Percentiles rank a stretch among this genome's conserved stretches.
These are phyloP conservation scores for Cercopithecus mitis DNA, from an alignment of 2,797 vertebrate genomes.

Conservation along the genomic window DNA sequence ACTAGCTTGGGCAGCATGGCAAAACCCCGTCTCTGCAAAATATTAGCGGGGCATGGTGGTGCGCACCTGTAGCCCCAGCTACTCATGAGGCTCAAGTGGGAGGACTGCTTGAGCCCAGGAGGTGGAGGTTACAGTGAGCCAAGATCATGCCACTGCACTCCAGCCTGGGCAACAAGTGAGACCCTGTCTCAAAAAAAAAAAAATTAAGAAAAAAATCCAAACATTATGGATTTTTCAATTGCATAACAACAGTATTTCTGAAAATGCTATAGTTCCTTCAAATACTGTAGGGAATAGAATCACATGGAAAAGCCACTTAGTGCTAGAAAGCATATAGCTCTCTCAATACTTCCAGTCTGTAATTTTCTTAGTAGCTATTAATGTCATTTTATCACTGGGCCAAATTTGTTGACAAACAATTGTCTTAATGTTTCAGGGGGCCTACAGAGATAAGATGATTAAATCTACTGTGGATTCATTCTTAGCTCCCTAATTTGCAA, in stretches of 20 bases:
- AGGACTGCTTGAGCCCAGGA: neutral
- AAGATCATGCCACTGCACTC: neutral
- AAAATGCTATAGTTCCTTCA: neutral
- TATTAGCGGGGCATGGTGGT: neutral
- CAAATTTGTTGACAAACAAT: neutral
- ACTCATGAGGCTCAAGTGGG: neutral
- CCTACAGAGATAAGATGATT: neutral
- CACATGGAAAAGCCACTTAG: neutral
- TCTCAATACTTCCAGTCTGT: neutral
- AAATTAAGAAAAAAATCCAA: neutral
- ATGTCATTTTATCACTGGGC: neutral
- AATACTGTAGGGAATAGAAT: neutral
- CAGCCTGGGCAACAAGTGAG: neutral
- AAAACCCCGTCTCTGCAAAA: neutral
- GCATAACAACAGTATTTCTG: neutral
- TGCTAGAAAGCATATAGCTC: neutral
- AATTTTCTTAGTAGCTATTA: neutral
- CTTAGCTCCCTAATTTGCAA: neutral
- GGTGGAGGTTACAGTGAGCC: neutral
- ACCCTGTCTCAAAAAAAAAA: neutral
- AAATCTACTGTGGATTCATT: neutral
- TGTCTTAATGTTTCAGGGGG: neutral
- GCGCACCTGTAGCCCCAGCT: neutral
- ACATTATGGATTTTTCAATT: neutral
- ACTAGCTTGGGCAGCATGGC: neutral